A percentile compares a stretch with the other conserved stretches of the same genome.
phyloP scores from a whole-genome alignment of 2,888 invertebrate genomes.

The Aspidiotus destructor region DNA sequence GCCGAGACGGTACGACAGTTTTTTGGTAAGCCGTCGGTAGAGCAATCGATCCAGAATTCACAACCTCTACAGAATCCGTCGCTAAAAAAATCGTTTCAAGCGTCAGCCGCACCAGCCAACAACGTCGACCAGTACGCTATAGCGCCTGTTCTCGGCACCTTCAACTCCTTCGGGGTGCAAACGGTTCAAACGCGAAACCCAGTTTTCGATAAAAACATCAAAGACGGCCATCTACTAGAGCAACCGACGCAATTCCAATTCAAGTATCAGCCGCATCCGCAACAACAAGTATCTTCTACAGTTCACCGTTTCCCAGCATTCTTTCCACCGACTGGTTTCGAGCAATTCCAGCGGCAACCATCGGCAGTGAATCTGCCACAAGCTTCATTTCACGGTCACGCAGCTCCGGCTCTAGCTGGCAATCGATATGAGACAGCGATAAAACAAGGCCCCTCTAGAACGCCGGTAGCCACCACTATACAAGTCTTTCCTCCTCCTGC shows the following conservation, averaged over 20 bases:
- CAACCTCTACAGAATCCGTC: not conserved
- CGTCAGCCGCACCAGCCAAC: slow-evolving; percentile 26
- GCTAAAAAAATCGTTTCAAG: slow-evolving; percentile 25
- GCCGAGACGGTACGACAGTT: slow-evolving; percentile 22
- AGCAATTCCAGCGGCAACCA: slow-evolving; percentile 22
- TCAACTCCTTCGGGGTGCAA: slow-evolving; percentile 52
- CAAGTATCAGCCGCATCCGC: slow-evolving; percentile 38
- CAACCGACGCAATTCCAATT: slow-evolving; percentile 32
- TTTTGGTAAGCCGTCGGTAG: slow-evolving; percentile 17
- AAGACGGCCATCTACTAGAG: slow-evolving; percentile 33
- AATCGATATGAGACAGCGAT: not conserved
- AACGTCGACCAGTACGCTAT: slow-evolving; percentile 38
- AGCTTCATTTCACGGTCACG: not conserved
- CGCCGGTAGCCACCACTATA: slow-evolving; percentile 5
- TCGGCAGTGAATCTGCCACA: not conserved
- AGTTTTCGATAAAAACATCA: slow-evolving; percentile 43
- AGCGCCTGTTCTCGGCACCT: slow-evolving; percentile 46
- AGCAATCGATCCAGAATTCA: not conserved
- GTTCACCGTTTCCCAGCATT: slow-evolving; percentile 15
- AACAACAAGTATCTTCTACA: slow-evolving; percentile 3
- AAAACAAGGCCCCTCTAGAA: slow-evolving; percentile 15
- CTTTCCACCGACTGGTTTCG: not conserved
- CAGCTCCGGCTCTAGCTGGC: not conserved
- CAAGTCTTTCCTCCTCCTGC: slow-evolving; percentile 18
- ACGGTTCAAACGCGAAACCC: slow-evolving; percentile 49